Evolutionary conservation across 2,888 invertebrate genomes (phyloP), one percentile per base, ranked within the genome.

Genomic region (Meteorus colon): DNA sequence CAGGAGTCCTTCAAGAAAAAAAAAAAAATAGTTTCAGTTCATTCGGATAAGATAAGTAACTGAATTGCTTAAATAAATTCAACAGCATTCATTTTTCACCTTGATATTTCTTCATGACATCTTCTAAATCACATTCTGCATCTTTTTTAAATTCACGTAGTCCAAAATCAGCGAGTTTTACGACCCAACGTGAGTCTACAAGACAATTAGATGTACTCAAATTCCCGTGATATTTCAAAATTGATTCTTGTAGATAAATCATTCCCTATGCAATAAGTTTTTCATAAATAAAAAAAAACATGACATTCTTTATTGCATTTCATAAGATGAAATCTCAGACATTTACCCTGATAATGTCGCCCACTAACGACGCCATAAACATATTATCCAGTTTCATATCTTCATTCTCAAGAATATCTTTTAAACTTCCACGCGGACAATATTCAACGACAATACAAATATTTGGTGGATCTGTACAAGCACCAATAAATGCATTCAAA

Each of bases 381-480:
- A 98, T 97, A 86, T 96, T 96, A 90, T 98, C 98, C 86, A 98
- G 91, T 90, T 97, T 97, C 81, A 98, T 95, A 89, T 98, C 97
- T 86, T 97, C 96, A 89, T 98, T 98, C 87, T 97, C 96, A 77
- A 99, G 91, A 84, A 98, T 96, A 89, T 99, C 96, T 95, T 96
- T 96, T 78, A 98, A 92, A 87, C 97, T 97, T 72, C 97, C 97
- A 78, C 97, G 92, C 16, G 95, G 94, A 89, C 97, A 97, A 89
- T 97, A 97, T 87, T 96, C 95, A 0, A 96, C 96, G 69, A 97
- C 92, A 81, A 97, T 95, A 90, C 96, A 97, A 84, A 97, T 95
- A 86, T 96, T 95, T 0, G 97, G 96, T 1, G 96, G 94, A 85
- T 97, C 97, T 16, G 96, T 96, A 86, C 96, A 97, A 16, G 97